Evolutionary conservation across 2,113 vertebrate genomes (phyloP).

Genomic region (Spea multiplicata): DNA sequence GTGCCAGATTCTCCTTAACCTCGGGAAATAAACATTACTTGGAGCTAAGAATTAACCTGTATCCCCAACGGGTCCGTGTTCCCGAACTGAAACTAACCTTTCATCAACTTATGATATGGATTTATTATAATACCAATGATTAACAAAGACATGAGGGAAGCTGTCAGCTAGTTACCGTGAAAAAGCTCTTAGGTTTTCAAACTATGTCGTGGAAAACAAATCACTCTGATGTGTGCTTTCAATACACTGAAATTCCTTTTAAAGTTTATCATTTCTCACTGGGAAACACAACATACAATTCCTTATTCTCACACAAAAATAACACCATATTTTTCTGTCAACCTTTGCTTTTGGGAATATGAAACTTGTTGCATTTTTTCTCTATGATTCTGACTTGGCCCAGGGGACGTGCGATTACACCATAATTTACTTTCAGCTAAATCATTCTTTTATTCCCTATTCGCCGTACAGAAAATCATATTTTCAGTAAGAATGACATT

Average conservation of each 20-base stretch:
- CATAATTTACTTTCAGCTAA: conserved; percentile 82
- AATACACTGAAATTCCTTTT: conserved; percentile 78
- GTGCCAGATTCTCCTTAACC: too few species aligned
- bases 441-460: conserved; percentile 69
- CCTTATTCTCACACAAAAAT: conserved; percentile 78
- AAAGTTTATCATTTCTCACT: conserved; percentile 84
- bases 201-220: conserved; percentile 67
- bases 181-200: not conserved
- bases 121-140: not conserved
- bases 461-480: conserved; percentile 57
- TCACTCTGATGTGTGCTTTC: conserved; percentile 75
- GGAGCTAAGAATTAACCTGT: not conserved
- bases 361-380: conserved; percentile 79
- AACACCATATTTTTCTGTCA: conserved; percentile 83
- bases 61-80: not conserved
- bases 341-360: conserved; percentile 81
- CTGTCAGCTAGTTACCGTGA: not conserved
- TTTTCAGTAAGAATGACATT: conserved; percentile 57
- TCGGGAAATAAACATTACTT: too few species aligned
- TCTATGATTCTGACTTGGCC: conserved; percentile 76
- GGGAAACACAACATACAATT: conserved; percentile 78
- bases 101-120: too few species aligned
- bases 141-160: not conserved
- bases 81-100: not conserved
- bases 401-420: conserved; percentile 77